Conservation (phyloP, 2,113 vertebrate species). For the Festucalex cinctus region DNA sequence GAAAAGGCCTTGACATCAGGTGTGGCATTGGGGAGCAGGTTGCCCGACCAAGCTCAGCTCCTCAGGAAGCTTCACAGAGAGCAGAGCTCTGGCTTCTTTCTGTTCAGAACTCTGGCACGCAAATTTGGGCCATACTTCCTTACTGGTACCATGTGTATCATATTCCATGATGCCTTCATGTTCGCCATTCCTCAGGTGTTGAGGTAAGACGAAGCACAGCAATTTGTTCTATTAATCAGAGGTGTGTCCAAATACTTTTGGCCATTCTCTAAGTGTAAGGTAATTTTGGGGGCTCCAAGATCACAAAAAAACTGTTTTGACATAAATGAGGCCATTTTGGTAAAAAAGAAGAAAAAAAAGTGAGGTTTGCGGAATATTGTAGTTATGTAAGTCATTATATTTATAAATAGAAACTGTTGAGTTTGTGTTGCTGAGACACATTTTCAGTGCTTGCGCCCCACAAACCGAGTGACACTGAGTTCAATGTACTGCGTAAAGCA, state of each 20-base stretch:
- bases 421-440: constrained; percentile 33
- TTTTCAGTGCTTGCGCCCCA: constrained; percentile 25
- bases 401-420: constrained; percentile 31
- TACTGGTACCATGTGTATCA: constrained; percentile 77
- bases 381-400: constrained; percentile 27
- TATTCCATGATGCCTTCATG: constrained; percentile 83
- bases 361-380: not conserved
- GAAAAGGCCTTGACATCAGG: constrained; percentile 50
- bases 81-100: constrained; percentile 63
- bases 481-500: constrained; percentile 28
- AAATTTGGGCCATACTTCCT: constrained; percentile 83
- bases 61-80: constrained; percentile 76
- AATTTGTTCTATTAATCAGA: too few relatives aligned
- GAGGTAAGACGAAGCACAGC: constrained; percentile 70
- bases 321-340: not conserved
- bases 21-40: constrained; percentile 41
- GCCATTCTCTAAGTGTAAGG: not conserved
- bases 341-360: constrained; percentile 14
- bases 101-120: constrained; percentile 77
- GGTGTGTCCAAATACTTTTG: not conserved
- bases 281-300: not conserved
- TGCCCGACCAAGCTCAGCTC: constrained; percentile 75
- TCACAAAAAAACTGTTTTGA: not conserved
- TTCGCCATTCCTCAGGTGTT: constrained; percentile 84
- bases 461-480: constrained; percentile 38